Evolutionary conservation across 2,888 invertebrate genomes (phyloP), one percentile per base, ranked within the genome.

Genomic region (Polia nebulosa): DNA sequence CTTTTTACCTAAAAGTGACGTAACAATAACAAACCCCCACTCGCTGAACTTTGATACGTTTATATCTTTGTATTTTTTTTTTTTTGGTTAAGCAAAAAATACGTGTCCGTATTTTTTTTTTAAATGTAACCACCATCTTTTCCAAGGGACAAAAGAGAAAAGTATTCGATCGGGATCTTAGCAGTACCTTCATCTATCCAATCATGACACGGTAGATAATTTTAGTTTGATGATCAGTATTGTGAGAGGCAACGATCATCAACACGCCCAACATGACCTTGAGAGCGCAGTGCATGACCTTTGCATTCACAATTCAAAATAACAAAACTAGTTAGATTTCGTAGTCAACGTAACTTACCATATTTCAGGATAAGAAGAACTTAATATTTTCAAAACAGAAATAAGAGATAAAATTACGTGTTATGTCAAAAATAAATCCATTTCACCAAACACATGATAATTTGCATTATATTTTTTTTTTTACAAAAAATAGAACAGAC

Each of bases 261-360:
- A 55, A 51, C 17, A 51, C 34, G 51, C 34, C 41, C 53, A 7
- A 53, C 25, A 27, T 63, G 34, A 51, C 70, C 55, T 70, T 63
- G 70, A 20, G 27, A 2, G 34, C 49, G 32, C 53, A 55, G 58
- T 22, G 55, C 49, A 22, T 62, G 61, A 72, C 56, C 68, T 74
- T 41, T 75, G 32, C 17, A 17, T 27, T 22, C 20, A 32, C 55
- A 59, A 57, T 15, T n/a, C 32, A 69, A 75, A 27, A 58, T 47
- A 25, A 56, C 32, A 39, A 25, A 75, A 53, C 58, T 1, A 58
- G 17, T 53, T 47, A 69, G 9, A 36, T 53, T 41, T n/a, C 11
- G 34, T 68, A 47, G 32, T 29, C 11, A 56, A 56, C 44, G 47
- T 25, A 36, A 41, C 55, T 13, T 36, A 32, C 20, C 22, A 44